These are phyloP conservation scores for Oxyura jamaicensis DNA, from an alignment of 2,113 vertebrate genomes.

Conservation along the genomic window DNA sequence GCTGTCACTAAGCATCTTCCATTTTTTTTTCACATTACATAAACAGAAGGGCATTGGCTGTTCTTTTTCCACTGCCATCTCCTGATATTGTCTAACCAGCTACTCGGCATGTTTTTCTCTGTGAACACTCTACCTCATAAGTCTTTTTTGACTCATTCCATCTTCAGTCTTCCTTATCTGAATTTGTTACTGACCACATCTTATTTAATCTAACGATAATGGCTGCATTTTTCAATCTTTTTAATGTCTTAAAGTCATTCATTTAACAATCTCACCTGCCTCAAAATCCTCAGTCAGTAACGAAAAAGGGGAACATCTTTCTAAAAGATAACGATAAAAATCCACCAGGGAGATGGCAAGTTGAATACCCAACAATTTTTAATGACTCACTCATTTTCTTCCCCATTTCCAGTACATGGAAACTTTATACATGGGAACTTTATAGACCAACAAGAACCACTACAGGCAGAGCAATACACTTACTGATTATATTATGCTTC, in stretches of 20 bases:
- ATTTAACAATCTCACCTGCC: constrained; percentile 26
- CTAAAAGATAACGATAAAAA: not conserved
- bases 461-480: constrained; percentile 1
- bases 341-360: not conserved
- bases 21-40: not conserved
- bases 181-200: constrained; percentile 12
- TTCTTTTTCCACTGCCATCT: not conserved
- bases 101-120: not conserved
- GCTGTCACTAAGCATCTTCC: not conserved
- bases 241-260: not conserved
- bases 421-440: constrained; percentile 22
- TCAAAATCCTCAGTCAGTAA: constrained; percentile 19
- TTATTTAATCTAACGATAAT: constrained; percentile 38
- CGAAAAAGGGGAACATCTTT: not conserved
- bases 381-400: constrained; percentile 55
- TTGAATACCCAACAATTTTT: constrained; percentile 28
- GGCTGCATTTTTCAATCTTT: constrained; percentile 25
- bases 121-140: constrained; percentile 6
- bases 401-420: constrained; percentile 43
- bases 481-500: constrained; percentile 3
- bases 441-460: constrained; percentile 16
- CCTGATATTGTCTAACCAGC: not conserved
- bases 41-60: not conserved
- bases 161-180: constrained; percentile 32
- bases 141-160: constrained; percentile 36